Evolutionary conservation across 2,797 vertebrate genomes (phyloP), one percentile per base, ranked within the genome.

Genomic region (Atherinosoma microstoma): DNA sequence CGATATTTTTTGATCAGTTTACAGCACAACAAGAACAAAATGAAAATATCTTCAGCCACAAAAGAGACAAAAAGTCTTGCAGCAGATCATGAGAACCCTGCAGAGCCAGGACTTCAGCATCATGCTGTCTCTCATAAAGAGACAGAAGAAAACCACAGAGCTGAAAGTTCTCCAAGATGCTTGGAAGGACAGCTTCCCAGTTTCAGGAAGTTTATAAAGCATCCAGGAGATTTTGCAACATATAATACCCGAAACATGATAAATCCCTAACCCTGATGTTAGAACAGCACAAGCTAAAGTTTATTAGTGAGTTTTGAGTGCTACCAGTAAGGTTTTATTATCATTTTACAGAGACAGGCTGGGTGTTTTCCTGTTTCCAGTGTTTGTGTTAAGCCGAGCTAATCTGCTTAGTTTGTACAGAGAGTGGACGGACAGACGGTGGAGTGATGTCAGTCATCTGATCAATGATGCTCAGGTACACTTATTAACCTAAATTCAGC

Each of bases 291-390:
- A 42, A 2, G 15, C 12, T 36, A 42, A 42, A 42, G 34, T 27
- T 27, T 24, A 35, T 58, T 27, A 35, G 40, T 34, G 66, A 68
- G 36, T 15, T 67, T 57, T 42, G 16, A 66, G 36, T 38, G 10
- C 22, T 56, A 51, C 16, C 36, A 57, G 18, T 27, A n/a, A 15
- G 15, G 6, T n/a, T 56, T 51, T 27, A 27, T 66, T 29, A 10
- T 9, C 8, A 18, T 58, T 45, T 67, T n/a, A 18, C 58, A 27
- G 16, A 16, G 29, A 29, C 13, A 24, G 40, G 16, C 12, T 22
- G 40, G 13, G 7, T 57, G 16, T 20, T 42, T 40, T 40, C 0
- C 0, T 18, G 0, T 38, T 66, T 56, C 15, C 40, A 42, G 40
- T 13, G 4, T 42, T 42, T 42, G 2, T 42, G 4, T 1, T 29